A percentile compares a stretch with the other conserved stretches of the same genome.
Conservation (phyloP, 2,797 vertebrate species). For the Sebastes miniatus region DNA sequence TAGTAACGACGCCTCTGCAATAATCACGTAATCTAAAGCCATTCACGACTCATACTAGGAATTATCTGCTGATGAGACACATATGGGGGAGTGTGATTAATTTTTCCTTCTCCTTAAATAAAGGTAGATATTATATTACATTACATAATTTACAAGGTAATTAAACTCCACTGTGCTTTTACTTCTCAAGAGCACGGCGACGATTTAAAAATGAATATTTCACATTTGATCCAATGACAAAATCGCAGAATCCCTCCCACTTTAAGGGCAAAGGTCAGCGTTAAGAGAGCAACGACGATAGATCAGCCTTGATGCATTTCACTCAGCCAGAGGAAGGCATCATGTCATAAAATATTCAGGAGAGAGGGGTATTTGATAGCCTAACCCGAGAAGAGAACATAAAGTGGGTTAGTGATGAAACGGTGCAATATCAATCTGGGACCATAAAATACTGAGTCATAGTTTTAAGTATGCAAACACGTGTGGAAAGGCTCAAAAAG, state of each 20-base stretch:
- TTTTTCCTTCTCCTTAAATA: neutral
- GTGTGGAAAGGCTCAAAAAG: constrained; percentile 16
- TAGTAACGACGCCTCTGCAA: neutral
- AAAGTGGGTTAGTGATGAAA: constrained; percentile 53
- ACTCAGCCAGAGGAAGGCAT: constrained; percentile 27
- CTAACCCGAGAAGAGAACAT: constrained; percentile 30
- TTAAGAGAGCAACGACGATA: constrained; percentile 1
- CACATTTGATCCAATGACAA: constrained; percentile 24
- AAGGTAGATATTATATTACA: neutral
- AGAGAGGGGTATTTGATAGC: constrained; percentile 47
- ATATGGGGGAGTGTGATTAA: neutral
- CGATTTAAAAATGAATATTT: constrained; percentile 42
- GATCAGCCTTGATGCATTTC: constrained; percentile 30
- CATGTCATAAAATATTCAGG: constrained; percentile 60
- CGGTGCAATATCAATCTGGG: constrained; percentile 38
- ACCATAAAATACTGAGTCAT: constrained; percentile 54
- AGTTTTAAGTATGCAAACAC: constrained; percentile 26
- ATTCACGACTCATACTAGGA: neutral
- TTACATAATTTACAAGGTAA: constrained; percentile 27
- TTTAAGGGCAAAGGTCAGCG: constrained; percentile 1
- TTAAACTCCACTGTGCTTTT: constrained; percentile 4
- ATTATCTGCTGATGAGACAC: neutral
- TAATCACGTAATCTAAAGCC: neutral
- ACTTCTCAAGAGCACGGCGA: neutral
- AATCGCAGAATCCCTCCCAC: neutral